phyloP scores from a whole-genome alignment of 1,140 invertebrate species.

The Drosophila suzukii region DNA sequence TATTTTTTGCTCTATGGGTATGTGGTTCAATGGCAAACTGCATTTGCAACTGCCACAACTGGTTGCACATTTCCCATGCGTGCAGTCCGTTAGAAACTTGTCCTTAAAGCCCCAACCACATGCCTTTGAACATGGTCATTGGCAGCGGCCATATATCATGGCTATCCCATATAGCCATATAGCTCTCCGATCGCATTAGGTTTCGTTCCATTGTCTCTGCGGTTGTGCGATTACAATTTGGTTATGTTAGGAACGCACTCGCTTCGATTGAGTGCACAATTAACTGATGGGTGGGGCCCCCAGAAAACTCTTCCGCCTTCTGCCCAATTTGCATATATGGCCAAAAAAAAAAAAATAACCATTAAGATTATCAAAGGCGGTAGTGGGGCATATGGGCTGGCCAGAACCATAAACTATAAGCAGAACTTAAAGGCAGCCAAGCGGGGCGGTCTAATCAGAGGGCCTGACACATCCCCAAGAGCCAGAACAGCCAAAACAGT shows the following conservation, averaged over 20 bases:
- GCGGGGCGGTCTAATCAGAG: conserved; percentile 58
- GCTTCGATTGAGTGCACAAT: conserved; percentile 71
- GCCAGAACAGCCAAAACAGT: too few relatives aligned
- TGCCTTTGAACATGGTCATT: conserved; percentile 47
- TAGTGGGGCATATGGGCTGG: conserved; percentile 31
- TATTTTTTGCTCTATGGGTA: conserved; percentile 70
- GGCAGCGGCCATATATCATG: conserved; percentile 22
- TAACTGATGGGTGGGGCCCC: conserved; percentile 41
- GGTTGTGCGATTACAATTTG: conserved; percentile 19
- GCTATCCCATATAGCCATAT: conserved; percentile 3
- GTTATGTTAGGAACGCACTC: conserved; percentile 18
- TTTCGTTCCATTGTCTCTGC: conserved; percentile 51
- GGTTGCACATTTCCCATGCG: conserved; percentile 81
- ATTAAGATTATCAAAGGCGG: conserved; percentile 70
- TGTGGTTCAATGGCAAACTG: conserved; percentile 78
- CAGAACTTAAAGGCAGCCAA: conserved; percentile 56
- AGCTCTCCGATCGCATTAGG: conserved; percentile 23
- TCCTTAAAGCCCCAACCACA: conserved; percentile 54
- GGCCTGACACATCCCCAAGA: conserved; percentile 43
- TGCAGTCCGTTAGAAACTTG: conserved; percentile 72
- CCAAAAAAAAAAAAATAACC: conserved; percentile 19
- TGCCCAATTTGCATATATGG: conserved; percentile 54
- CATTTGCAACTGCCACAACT: conserved; percentile 55
- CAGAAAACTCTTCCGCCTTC: conserved; percentile 63
- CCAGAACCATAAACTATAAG: conserved; percentile 20